Percentiles rank a stretch among this genome's conserved stretches.
Conservation (phyloP, 1,140 invertebrate genomes). For the Nasonia giraulti region DNA sequence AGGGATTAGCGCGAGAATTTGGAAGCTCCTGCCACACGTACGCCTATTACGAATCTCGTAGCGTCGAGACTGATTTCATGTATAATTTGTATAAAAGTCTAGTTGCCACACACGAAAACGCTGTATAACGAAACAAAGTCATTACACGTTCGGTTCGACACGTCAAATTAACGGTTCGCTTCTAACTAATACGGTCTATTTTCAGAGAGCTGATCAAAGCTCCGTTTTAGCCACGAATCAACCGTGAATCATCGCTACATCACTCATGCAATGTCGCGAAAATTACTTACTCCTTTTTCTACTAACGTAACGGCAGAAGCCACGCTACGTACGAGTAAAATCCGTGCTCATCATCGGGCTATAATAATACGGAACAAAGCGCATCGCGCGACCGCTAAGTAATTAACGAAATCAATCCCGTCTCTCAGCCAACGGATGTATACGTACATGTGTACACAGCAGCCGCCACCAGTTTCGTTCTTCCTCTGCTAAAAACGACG, state of each 20-base stretch:
- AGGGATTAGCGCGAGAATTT: no score
- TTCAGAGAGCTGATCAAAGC: background rate
- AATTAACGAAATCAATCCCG: conserved; percentile 10
- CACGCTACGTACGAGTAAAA: background rate
- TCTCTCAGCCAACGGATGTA: background rate
- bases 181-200: no score
- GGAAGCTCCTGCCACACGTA: no score
- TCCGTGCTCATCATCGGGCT: background rate
- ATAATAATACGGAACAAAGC: background rate
- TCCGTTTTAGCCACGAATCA: background rate
- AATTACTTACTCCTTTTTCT: background rate
- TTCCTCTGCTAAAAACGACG: background rate
- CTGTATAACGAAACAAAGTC: no score
- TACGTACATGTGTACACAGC: no score
- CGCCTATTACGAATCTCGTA: no score
- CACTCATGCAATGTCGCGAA: background rate
- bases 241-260: conserved; percentile 7
- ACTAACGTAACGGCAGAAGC: background rate
- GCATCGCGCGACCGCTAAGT: background rate
- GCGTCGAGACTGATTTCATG: no score
- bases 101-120: no score
- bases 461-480: background rate
- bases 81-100: no score
- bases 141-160: no score
- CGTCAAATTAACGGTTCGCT: no score